These are phyloP conservation scores for Drosophila neonasuta DNA, from an alignment of 2,888 invertebrate genomes.

Conservation along the genomic window DNA sequence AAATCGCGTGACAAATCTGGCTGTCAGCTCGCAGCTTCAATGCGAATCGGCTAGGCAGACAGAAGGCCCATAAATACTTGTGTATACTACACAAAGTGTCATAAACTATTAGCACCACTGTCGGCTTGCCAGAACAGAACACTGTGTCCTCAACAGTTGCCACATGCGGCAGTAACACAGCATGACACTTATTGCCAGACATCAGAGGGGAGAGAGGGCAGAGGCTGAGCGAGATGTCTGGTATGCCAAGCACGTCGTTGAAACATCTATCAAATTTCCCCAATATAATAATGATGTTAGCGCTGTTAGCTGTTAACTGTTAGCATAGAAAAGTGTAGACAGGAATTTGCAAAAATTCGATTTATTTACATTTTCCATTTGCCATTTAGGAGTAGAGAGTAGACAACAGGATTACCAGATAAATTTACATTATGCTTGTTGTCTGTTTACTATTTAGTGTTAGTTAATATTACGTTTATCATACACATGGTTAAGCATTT, in stretches of 20 bases:
- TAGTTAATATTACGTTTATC: slow-evolving; percentile 29
- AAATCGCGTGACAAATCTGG: slow-evolving; percentile 12
- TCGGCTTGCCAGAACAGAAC: slow-evolving; percentile 20
- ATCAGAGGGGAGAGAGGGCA: not conserved
- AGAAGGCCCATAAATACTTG: slow-evolving; percentile 41
- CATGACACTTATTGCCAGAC: slow-evolving; percentile 44
- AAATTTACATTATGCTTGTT: slow-evolving; percentile 54
- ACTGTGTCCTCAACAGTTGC: slow-evolving; percentile 31
- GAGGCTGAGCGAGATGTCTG: not conserved
- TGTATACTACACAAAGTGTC: slow-evolving; percentile 57
- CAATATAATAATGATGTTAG: slow-evolving; percentile 30
- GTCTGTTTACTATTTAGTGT: slow-evolving; percentile 19
- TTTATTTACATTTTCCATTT: slow-evolving; percentile 69
- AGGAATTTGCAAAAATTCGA: slow-evolving; percentile 67
- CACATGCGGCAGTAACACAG: slow-evolving; percentile 28
- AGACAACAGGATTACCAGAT: slow-evolving; percentile 47
- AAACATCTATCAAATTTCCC: slow-evolving; percentile 46
- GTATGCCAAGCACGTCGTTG: slow-evolving; percentile 39
- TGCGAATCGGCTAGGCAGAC: slow-evolving; percentile 19
- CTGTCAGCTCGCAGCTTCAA: slow-evolving; percentile 28
- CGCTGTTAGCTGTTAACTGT: slow-evolving; percentile 12
- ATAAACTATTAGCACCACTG: slow-evolving; percentile 65
- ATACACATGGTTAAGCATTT: slow-evolving; percentile 56
- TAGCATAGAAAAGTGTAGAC: slow-evolving; percentile 35
- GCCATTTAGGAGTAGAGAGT: slow-evolving; percentile 36